These are phyloP conservation scores for Nothocercus julius DNA, from an alignment of 2,113 vertebrate genomes.

Conservation along the genomic window DNA sequence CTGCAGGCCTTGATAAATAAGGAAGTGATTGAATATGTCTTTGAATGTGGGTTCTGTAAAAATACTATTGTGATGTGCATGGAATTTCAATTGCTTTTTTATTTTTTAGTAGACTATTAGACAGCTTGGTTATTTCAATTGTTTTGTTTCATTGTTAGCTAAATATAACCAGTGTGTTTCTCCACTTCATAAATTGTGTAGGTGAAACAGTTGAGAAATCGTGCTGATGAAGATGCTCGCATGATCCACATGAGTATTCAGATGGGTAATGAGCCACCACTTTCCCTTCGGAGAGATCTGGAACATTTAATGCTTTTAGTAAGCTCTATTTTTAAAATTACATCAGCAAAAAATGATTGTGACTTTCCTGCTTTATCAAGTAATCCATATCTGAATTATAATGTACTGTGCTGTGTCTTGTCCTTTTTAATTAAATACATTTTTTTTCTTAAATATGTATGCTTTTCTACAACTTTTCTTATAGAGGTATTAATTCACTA, in stretches of 20 bases:
- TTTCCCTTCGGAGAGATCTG: constrained; percentile 88
- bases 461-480: not conserved
- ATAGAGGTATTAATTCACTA: not conserved
- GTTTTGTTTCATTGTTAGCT: not conserved
- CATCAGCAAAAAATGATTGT: not conserved
- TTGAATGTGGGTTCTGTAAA: not conserved
- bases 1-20: not conserved
- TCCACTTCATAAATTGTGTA: constrained; percentile 54
- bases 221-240: constrained; percentile 95
- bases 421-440: not conserved
- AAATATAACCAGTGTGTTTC: not conserved
- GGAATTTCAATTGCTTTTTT: not conserved
- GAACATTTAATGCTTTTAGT: constrained; percentile 96
- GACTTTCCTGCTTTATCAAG: not conserved
- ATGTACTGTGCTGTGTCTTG: not conserved
- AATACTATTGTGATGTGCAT: fast-evolving
- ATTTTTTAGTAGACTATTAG: not conserved
- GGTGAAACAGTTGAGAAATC: constrained; percentile 96
- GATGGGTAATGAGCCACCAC: constrained; percentile 92
- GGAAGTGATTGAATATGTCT: not conserved
- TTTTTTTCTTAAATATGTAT: not conserved
- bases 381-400: not conserved
- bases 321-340: constrained; percentile 50
- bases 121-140: not conserved
- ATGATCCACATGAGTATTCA: constrained; percentile 96